Evolutionary conservation across 2,797 vertebrate genomes (phyloP), one percentile per base, ranked within the genome.

Genomic region (Hemitrygon akajei): DNA sequence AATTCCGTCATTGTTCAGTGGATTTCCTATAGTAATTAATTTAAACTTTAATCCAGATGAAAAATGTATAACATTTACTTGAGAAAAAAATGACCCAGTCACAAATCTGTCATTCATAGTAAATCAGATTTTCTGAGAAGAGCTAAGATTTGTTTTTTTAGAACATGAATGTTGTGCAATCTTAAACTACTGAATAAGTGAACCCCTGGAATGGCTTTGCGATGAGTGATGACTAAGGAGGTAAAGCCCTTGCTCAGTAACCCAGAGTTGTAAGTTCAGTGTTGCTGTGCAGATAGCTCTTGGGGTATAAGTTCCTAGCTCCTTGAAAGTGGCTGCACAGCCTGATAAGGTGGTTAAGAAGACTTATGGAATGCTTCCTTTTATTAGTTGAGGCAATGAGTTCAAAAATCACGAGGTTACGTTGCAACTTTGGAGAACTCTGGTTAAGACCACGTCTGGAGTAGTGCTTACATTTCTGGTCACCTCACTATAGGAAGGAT

Each of bases 21-120:
- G n/a, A 37, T 37, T 60, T 69, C 86, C 66, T 69, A 18, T 66
- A 20, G 18, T 16, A 20, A 69, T 22, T 69, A 69, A 37, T 37
- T 89, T 89, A 69, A 89, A 37, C n/a, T 16, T 89, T 69, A 89
- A 69, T 69, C 86, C 60, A 89, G 18, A 34, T 89, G 60, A 63
- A 14, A 89, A 69, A 66, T 34, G 27, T n/a, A 87, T 87, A 63
- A 87, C 6, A 12, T 87, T 14, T 63, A 63, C 14, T 63, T 87
- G 5, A 63, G 81, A 56, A 63, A 87, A 87, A 87, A 2, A 87
- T 27, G 66, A 34, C 14, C 22, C 86, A 37, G 22, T 11, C n/a
- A 66, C 60, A 89, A 22, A 89, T 89, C 60, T 89, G 60, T n/a
- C 86, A 89, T 63, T 69, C 30, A 56, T 25, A 14, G 56, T 86